Conservation (phyloP, 2,113 vertebrate genomes). For the Rynchops niger region DNA sequence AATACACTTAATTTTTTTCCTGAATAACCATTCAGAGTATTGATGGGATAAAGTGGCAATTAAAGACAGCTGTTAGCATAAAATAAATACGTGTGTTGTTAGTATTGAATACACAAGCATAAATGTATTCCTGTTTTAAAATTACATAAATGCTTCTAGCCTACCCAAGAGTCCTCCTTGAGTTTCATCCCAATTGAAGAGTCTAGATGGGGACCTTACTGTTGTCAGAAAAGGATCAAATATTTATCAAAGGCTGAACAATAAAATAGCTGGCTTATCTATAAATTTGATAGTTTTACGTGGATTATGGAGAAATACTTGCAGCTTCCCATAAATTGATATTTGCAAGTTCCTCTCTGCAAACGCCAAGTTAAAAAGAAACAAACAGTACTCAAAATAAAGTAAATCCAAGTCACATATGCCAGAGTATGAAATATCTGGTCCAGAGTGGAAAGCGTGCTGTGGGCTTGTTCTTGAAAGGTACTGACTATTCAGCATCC, state of each 20-base stretch:
- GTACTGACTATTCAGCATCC: neutral
- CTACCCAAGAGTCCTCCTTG: neutral
- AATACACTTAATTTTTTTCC: neutral
- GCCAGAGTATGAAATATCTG: neutral
- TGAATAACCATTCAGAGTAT: constrained; percentile 39
- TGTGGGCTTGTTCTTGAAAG: neutral
- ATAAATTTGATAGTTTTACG: neutral
- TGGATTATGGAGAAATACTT: neutral
- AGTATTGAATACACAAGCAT: neutral
- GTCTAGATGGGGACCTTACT: neutral
- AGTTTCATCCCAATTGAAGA: neutral
- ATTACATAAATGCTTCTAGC: neutral
- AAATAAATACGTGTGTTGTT: neutral
- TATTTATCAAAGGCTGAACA: neutral
- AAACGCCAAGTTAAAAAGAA: neutral
- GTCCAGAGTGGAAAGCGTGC: neutral
- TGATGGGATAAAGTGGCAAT: constrained; percentile 36
- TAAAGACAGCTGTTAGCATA: constrained; percentile 24
- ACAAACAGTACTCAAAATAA: neutral
- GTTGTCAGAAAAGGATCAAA: neutral
- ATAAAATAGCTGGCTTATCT: neutral
- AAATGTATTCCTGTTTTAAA: neutral
- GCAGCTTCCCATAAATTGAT: neutral
- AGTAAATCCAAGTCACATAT: neutral
- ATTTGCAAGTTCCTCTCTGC: neutral